Evolutionary conservation across 2,797 vertebrate genomes (phyloP), one percentile per base, ranked within the genome.

Genomic region (Smutsia temminckii): DNA sequence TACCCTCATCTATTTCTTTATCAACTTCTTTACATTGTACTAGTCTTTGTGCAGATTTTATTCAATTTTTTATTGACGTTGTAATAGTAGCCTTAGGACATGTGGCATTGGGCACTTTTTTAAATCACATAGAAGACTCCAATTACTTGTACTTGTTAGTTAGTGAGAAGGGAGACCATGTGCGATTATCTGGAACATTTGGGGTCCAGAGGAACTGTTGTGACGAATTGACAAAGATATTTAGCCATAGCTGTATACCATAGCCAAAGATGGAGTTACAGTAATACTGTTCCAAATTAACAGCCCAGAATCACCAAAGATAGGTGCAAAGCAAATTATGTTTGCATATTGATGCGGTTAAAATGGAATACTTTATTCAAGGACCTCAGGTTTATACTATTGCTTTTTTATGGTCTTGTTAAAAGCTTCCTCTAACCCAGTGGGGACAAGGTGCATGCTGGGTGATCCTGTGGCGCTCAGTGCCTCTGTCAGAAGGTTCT

Each of bases 141-240:
- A 64, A 14, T 92, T 68, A n/a, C 23, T 20, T 87, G 55, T 16
- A 46, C 40, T 85, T 92, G 34, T 91, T 93, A 89, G 66, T 55
- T 74, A 74, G 18, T 72, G 18, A 94, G 53, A 77, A 90, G 74
- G 29, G 72, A 86, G 27, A 87, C 16, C 18, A 4, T 1, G 2
- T 51, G 29, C 51, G 77, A 79, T 88, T 51, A 94, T 49, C 57
- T 46, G 57, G 69, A 80, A 75, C 0, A 1, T 16, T 3, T 75
- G 55, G 83, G 13, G 29, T 75, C 51, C 53, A 42, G 37, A 71
- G 59, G n/a, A 84, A 46, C 34, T 68, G 18, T 34, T 85, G 34
- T 87, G 51, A 42, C 49, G 51, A 71, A 6, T 78, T 79, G 46
- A 59, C 66, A 95, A 80, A 96, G 59, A 55, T 87, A 83, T 86